Conservation (phyloP, 2,888 invertebrate species). For the Pristionchus exspectatus region DNA sequence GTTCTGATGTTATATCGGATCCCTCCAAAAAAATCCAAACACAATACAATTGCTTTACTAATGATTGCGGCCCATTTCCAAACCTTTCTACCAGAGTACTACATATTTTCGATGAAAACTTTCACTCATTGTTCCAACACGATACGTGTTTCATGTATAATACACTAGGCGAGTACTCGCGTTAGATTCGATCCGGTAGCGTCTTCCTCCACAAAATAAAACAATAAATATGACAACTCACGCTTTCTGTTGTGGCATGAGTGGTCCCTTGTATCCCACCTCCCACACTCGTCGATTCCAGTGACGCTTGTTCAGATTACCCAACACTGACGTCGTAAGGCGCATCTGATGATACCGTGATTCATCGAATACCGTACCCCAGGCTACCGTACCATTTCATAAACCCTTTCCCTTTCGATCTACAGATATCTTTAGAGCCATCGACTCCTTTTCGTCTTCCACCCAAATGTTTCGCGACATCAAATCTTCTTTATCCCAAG, state of each 20-base stretch:
- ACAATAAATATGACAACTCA: slow-evolving; percentile 59
- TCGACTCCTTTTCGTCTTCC: neutral
- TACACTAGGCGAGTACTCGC: no score
- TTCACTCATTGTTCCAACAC: no score
- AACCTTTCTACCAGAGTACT: no score
- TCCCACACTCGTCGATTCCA: slow-evolving; percentile 78
- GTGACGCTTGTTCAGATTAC: slow-evolving; percentile 72
- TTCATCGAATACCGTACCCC: neutral
- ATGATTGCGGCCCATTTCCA: no score
- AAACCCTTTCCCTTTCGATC: neutral
- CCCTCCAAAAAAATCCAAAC: no score
- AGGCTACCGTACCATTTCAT: neutral
- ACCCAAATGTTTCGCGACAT: neutral
- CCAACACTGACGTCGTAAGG: neutral
- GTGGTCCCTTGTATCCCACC: slow-evolving; percentile 75
- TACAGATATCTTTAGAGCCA: neutral
- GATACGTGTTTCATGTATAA: no score
- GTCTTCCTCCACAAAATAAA: neutral
- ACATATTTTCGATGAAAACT: no score
- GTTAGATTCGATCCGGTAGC: no score
- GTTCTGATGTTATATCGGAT: no score
- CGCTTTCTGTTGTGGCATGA: slow-evolving; percentile 74
- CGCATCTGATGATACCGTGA: slow-evolving; percentile 42
- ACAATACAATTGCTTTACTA: no score
- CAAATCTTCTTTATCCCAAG: slow-evolving; percentile 37